Evolutionary conservation across 1,140 invertebrate species (phyloP), one percentile per base, ranked within the genome.

Genomic region (Eubasilissa regina): DNA sequence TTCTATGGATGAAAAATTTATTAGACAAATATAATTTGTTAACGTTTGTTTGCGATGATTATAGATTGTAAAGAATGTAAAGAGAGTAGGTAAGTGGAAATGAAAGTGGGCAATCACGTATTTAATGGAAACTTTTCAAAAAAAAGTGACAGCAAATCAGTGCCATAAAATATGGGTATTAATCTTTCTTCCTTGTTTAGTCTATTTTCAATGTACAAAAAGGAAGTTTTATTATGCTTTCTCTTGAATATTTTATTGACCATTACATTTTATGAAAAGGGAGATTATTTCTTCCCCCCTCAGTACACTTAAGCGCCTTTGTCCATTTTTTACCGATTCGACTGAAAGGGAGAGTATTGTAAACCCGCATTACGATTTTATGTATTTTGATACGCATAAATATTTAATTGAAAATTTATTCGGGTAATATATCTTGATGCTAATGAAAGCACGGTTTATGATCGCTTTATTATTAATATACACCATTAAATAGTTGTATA

Each of bases 191-290:
- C 13, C 10, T 55, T 17, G 0, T 15, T n/a, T 55, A 17, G 53
- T 55, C 19, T 55, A 55, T 55, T 9, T 15, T 19, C 58, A 21
- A 62, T 62, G 25, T 62, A 62, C 25, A 21, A 62, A 62, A 62
- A 62, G 8, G 17, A 21, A 35, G 15, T 62, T 62, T 62, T 62
- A 62, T 35, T 62, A 35, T 35, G 58, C 21, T 21, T 15, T 62
- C 58, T 62, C 17, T 35, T 62, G 58, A 62, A 62, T 62, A 62
- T 62, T 62, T 62, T 62, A 62, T 62, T 62, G 25, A 12, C 58
- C 58, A 62, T 62, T 62, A 58, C 58, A 62, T 21, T 62, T 21
- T 11, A 1, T 62, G 58, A 62, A 62, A 62, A 62, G 58, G 58
- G 19, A 21, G 58, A 62, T 19, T 25, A 62, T 62, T 62, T 62